Conservation (phyloP, 30 jellyfish, hydroid and myxozoan genomes). For the Mastigias papua region DNA sequence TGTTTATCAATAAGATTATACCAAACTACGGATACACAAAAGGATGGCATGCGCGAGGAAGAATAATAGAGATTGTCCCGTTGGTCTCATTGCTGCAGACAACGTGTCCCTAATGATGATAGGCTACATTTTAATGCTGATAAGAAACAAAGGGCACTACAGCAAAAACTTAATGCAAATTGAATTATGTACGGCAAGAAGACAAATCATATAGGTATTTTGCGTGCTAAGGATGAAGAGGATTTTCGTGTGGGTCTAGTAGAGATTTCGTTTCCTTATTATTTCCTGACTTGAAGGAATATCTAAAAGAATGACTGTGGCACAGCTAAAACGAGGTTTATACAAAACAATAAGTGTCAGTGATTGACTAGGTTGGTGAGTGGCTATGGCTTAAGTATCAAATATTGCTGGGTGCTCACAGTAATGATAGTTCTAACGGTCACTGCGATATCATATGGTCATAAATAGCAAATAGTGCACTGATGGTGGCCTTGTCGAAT, state of each 20-base stretch:
- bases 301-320: no score
- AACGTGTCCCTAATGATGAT: slow-evolving; percentile 23
- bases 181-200: not conserved
- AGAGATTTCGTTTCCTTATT: not conserved
- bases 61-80: slow-evolving; percentile 20
- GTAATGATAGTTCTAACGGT: no score
- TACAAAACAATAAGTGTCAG: no score
- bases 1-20: not conserved
- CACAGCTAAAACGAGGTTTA: no score
- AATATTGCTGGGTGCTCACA: no score
- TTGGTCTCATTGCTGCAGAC: not conserved
- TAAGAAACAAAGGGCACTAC: not conserved
- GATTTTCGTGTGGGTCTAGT: not conserved
- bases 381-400: no score
- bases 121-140: not conserved
- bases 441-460: no score
- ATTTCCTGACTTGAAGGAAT: no score
- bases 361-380: no score
- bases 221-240: slow-evolving; percentile 7
- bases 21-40: slow-evolving; percentile 50
- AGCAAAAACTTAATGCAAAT: not conserved
- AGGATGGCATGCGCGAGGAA: slow-evolving; percentile 7
- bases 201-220: not conserved
- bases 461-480: no score
- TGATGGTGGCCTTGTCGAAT: no score